phyloP scores from a whole-genome alignment of 2,888 invertebrate species.

The Teleogryllus oceanicus region DNA sequence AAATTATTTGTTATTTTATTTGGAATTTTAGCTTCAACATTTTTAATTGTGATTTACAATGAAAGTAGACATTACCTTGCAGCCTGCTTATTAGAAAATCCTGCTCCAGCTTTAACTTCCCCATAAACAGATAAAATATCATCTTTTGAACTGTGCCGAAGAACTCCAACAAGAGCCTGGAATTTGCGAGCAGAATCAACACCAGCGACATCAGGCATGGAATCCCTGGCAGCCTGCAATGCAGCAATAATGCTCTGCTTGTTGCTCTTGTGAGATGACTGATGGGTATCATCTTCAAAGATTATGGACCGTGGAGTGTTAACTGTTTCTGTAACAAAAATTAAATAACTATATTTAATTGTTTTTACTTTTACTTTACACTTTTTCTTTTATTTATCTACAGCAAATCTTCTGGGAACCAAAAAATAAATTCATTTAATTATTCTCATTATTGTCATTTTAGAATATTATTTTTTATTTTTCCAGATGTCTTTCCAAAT shows the following conservation, averaged over 20 bases:
- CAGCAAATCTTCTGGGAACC: too few relatives aligned
- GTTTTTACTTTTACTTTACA: too few relatives aligned
- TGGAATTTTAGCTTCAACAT: constrained; percentile 25
- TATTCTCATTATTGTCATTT: too few relatives aligned
- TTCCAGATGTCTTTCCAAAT: too few relatives aligned
- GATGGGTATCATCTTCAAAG: constrained; percentile 60
- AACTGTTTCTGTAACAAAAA: background rate
- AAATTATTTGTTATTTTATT: constrained; percentile 38
- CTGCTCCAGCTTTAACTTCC: constrained; percentile 57
- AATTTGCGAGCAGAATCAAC: constrained; percentile 66
- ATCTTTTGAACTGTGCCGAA: constrained; percentile 63
- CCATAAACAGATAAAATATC: constrained; percentile 67
- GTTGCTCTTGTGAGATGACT: constrained; percentile 39
- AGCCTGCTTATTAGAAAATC: constrained; percentile 53
- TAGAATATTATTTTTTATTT: too few relatives aligned
- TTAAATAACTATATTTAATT: background rate
- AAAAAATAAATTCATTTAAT: too few relatives aligned
- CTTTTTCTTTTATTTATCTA: too few relatives aligned
- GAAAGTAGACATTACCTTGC: constrained; percentile 52
- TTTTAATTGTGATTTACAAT: background rate
- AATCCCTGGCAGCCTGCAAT: constrained; percentile 60
- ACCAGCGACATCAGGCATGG: constrained; percentile 58
- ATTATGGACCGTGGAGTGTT: constrained; percentile 58
- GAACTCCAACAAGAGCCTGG: constrained; percentile 61
- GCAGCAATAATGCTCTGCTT: constrained; percentile 54